Percentiles rank a stretch among this genome's conserved stretches.
Evolutionary conservation across 1,140 invertebrate genomes (phyloP).

Genomic region (Heliothis virescens): DNA sequence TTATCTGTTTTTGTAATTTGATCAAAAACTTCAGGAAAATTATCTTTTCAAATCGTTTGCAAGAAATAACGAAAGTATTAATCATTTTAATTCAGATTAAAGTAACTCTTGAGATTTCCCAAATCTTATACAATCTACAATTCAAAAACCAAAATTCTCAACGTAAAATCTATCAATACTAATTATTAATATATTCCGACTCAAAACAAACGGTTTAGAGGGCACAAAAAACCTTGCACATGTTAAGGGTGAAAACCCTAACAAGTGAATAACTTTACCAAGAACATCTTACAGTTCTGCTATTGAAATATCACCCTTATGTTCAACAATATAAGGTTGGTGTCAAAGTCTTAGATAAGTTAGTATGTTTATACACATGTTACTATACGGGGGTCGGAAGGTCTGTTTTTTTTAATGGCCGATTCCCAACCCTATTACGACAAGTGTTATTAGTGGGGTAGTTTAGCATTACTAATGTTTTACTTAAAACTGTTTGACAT

Average conservation of each 20-base stretch:
- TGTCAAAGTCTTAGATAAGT: not conserved
- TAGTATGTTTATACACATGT: constrained; percentile 83
- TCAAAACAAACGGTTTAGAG: constrained; percentile 71
- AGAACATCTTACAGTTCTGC: not conserved
- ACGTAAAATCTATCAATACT: constrained; percentile 67
- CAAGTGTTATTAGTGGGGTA: constrained; percentile 27
- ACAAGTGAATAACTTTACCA: constrained; percentile 74
- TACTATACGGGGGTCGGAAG: constrained; percentile 71
- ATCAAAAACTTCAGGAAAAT: too few relatives aligned
- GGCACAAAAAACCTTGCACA: constrained; percentile 72
- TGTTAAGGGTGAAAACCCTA: constrained; percentile 77
- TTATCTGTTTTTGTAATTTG: too few relatives aligned
- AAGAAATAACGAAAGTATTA: too few relatives aligned
- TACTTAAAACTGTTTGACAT: not conserved
- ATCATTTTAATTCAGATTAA: too few relatives aligned
- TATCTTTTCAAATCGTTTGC: too few relatives aligned
- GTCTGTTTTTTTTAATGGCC: constrained; percentile 62
- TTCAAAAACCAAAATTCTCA: constrained; percentile 27
- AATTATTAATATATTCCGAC: constrained; percentile 64
- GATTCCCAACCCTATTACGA: constrained; percentile 30
- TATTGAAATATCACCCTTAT: constrained; percentile 56
- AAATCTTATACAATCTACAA: not conserved
- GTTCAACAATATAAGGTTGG: constrained; percentile 44
- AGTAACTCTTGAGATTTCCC: not conserved
- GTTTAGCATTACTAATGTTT: not conserved